Base-by-base conservation (phyloP, 92 coral and sea anemone species). In the Epizoanthus ramosus region DNA sequence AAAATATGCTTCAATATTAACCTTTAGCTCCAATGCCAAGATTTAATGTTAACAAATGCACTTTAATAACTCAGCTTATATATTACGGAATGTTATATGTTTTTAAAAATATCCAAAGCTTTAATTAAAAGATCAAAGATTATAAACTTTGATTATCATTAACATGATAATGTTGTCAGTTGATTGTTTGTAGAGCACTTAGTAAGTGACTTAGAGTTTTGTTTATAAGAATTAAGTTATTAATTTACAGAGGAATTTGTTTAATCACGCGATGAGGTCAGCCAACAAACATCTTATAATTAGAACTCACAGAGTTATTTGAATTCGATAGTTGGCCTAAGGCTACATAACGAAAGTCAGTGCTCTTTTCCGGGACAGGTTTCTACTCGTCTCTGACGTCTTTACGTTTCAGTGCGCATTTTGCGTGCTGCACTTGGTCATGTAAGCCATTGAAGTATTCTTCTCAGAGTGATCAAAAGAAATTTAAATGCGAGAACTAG, bases 361-460 rank as follows among this genome's bases (percentile, higher is more conserved):
- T 16, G 57, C n/a, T 45, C 19, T 56, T 25, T 73, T 75, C 80
- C 80, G 80, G 80, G 15, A 58, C 57, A 4, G 25, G 66, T 58
- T 35, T 5, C 50, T 14, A 14, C 43, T 21, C 0, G 68, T 58
- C 80, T 37, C 43, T 37, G 43, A 37, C 43, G 43, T 37, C 5
- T 57, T 50, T 33, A 52, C 56, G 13, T 66, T 45, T 53, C 67
- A 33, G 18, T 57, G 63, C 9, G 37, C 57, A 50, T 75, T 75
- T 58, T 57, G 35, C 41, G 56, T 57, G 68, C 57, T 67, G 68
- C 66, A 57, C 1, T 8, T 57, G 47, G 59, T 28, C 53, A 37
- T 37, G 43, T 37, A 28, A 28, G 31, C 31, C 31, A 28, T 1
- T 37, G 43, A 37, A 37, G 53, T 47, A 6, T 45, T 10, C 14